A percentile compares a stretch with the other conserved stretches of the same genome.
phyloP scores from a whole-genome alignment of 1,140 invertebrate species.

The Drosophila arizonae region DNA sequence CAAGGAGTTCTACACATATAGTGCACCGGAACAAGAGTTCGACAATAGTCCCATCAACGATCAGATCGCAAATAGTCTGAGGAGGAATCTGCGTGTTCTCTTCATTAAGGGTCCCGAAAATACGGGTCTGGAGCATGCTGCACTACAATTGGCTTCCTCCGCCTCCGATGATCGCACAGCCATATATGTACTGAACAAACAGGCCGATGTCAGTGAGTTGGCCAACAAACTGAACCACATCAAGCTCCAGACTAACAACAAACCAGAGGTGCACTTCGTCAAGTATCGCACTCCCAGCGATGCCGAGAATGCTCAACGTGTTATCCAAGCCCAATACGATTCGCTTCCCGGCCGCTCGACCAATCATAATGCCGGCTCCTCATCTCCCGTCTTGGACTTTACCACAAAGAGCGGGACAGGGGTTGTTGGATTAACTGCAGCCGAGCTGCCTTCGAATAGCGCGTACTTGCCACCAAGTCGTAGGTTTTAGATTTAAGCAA shows the following conservation, averaged over 20 bases:
- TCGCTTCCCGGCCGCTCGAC: conserved; percentile 57
- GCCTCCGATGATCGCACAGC: conserved; percentile 91
- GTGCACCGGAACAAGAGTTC: conserved; percentile 70
- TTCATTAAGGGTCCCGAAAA: conserved; percentile 90
- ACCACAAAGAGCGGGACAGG: conserved; percentile 38
- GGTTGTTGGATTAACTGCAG: not conserved
- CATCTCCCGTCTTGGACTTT: conserved; percentile 61
- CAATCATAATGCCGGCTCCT: conserved; percentile 58
- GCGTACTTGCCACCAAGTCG: conserved; percentile 66
- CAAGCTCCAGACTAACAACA: conserved; percentile 69
- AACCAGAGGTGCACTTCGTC: conserved; percentile 90
- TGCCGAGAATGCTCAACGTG: conserved; percentile 71
- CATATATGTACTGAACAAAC: conserved; percentile 92
- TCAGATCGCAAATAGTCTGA: conserved; percentile 83
- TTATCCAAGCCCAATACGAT: conserved; percentile 73
- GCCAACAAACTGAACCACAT: conserved; percentile 60
- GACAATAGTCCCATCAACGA: conserved; percentile 51
- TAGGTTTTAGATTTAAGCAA: conserved; percentile 50
- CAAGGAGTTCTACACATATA: conserved; percentile 71
- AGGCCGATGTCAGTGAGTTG: conserved; percentile 63
- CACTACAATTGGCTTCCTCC: conserved; percentile 86
- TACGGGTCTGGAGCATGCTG: conserved; percentile 85
- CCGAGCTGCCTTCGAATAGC: conserved; percentile 53
- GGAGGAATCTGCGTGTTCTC: conserved; percentile 92
- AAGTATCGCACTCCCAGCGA: conserved; percentile 87